Evolutionary conservation across 1,140 invertebrate genomes (phyloP), one percentile per base, ranked within the genome.

Genomic region (Lineus longissimus): DNA sequence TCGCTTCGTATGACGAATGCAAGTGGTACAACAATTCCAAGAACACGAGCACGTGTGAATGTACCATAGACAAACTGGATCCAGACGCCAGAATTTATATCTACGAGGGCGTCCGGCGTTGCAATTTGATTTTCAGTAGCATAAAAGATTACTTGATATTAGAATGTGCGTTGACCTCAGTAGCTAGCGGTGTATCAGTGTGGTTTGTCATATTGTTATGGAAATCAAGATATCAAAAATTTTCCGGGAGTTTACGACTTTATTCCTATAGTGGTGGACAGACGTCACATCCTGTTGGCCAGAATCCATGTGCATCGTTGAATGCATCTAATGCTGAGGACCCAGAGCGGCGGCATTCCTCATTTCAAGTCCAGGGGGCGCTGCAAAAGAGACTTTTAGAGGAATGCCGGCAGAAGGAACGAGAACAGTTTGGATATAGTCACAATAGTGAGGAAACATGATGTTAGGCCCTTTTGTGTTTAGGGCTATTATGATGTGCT

Each of bases 121-220:
- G 47, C n/a, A 51, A 19, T 51, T n/a, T 51, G 4, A 27, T 51
- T 7, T 51, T 51, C n/a, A 51, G 47, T 27, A 51, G 47, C 25
- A 19, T 51, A 4, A 51, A 51, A 27, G 47, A 51, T 51, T 51
- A 51, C n/a, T 51, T 51, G n/a, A 51, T 51, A 51, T 51, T 51
- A 51, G 19, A 51, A 51, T 51, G 47, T 51, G 47, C 47, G 47
- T n/a, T 51, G n/a, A 51, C 6, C n/a, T 23, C 47, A 7, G 47
- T 51, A 19, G 47, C 47, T 27, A 51, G 47, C n/a, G 47, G 47
- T 23, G 47, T 51, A 19, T 51, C 47, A 27, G n/a, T 51, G 4
- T 51, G 47, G 47, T 51, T 51, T n/a, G 47, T 51, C 6, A 23
- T 51, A 27, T 27, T 51, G n/a, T 27, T 51, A 19, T 51, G 47